phyloP scores from a whole-genome alignment of 2,888 invertebrate genomes.

The Nemurella pictetii region DNA sequence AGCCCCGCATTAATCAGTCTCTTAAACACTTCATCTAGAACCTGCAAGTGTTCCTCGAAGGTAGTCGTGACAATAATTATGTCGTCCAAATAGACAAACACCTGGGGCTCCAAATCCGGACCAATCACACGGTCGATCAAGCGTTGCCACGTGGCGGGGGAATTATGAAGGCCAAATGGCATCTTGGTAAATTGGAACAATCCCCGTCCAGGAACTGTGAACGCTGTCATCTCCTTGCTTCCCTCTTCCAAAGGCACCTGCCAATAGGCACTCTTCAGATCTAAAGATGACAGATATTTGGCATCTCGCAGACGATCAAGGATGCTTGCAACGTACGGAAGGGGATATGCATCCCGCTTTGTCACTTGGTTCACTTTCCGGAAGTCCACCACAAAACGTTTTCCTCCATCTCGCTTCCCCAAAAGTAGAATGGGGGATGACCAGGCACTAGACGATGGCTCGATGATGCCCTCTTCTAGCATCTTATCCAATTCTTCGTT shows the following conservation, averaged over 20 bases:
- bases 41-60: constrained; percentile 44
- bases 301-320: constrained; percentile 46
- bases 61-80: constrained; percentile 47
- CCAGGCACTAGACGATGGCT: constrained; percentile 47
- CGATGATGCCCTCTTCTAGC: constrained; percentile 46
- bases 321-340: constrained; percentile 46
- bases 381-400: constrained; percentile 47
- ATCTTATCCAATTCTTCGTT: constrained; percentile 47
- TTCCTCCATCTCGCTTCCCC: constrained; percentile 45
- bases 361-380: constrained; percentile 47
- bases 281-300: constrained; percentile 47
- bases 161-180: constrained; percentile 50
- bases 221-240: constrained; percentile 46
- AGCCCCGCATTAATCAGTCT: constrained; percentile 5
- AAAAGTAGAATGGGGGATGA: constrained; percentile 46
- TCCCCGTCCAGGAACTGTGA: too few relatives aligned
- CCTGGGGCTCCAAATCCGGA: constrained; percentile 44
- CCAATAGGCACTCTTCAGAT: constrained; percentile 46
- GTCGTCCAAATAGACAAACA: constrained; percentile 44
- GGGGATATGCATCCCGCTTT: constrained; percentile 46
- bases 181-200: constrained; percentile 55
- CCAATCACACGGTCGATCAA: constrained; percentile 45
- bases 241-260: constrained; percentile 44
- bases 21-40: constrained; percentile 36
- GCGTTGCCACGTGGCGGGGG: constrained; percentile 46